phyloP scores from a whole-genome alignment of 2,113 vertebrate species.

The Phaethon lepturus region DNA sequence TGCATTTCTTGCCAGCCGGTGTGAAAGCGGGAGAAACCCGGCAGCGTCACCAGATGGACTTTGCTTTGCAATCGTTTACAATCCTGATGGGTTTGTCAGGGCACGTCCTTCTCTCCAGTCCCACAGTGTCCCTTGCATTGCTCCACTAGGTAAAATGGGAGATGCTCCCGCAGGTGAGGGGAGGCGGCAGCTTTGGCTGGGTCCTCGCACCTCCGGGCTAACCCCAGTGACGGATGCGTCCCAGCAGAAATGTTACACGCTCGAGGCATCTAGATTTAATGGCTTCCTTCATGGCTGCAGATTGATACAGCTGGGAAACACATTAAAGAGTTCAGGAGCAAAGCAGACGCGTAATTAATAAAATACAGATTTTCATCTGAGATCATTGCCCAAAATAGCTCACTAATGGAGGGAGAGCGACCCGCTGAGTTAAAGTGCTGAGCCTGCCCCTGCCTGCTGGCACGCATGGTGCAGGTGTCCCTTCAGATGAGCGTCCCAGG shows the following conservation, averaged over 20 bases:
- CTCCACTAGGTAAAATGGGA: not conserved
- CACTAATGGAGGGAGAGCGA: not conserved
- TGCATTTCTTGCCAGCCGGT: not conserved
- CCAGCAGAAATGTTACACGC: not conserved
- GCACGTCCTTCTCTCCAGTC: not conserved
- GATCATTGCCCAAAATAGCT: constrained; percentile 64
- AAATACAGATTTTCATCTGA: constrained; percentile 73
- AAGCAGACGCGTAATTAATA: constrained; percentile 71
- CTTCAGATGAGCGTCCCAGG: not conserved
- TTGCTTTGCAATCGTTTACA: not conserved
- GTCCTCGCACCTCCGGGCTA: accelerated
- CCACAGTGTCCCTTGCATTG: not conserved
- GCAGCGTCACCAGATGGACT: constrained; percentile 40
- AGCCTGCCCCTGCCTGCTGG: not conserved
- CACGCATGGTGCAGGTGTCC: not conserved
- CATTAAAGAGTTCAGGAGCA: constrained; percentile 57
- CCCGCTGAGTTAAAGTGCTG: not conserved
- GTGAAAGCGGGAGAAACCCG: not conserved
- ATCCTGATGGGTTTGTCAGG: not conserved
- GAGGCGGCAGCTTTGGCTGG: not conserved
- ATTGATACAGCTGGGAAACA: constrained; percentile 62
- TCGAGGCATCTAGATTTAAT: not conserved
- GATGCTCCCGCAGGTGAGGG: not conserved
- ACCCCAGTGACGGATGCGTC: not conserved
- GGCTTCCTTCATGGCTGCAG: not conserved